Evolutionary conservation across 2,113 vertebrate genomes (phyloP), one percentile per base, ranked within the genome.

Genomic region (Scopus umbretta): DNA sequence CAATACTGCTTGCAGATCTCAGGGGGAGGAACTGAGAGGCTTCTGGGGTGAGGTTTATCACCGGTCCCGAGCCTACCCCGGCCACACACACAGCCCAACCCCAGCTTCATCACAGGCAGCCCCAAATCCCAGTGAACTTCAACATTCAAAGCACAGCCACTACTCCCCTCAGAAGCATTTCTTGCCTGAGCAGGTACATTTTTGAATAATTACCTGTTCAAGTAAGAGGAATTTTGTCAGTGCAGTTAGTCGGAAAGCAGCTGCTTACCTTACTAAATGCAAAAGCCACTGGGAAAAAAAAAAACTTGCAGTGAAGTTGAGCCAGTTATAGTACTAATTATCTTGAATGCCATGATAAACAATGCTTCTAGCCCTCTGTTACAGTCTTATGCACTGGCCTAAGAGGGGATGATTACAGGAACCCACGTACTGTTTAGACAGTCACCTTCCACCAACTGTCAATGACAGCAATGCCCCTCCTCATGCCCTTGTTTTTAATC

Each of bases 31-130:
- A 59, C 18, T 1, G 4, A 19, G 61, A 81, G 27, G 16, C 16
- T 90, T 79, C 65, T 70, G 45, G 27, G 22, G 14, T 38, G 17
- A 91, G 9, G 13, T 73, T 80, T n/a, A 58, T 45, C 8, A 50
- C 32, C 30, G 11, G 19, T 16, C 8, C 61, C 1, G 2, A 61
- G 19, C 9, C 50, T 34, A 58, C 21, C 38, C 19, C 0, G 0
- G 42, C 20, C 8, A 42, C 42, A 42, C 20, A 8, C 23, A 11
- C 0, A 0, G 17, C 29, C 16, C 4, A 3, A n/a, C 16, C 4
- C 45, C 42, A 36, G 11, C 30, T 81, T 49, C 62, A 30, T 8
- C 25, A 32, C 4, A 13, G 27, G 3, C 47, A 81, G 34, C 36
- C 56, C 34, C 53, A 53, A 84, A 65, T 7, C 53, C 43, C 38